Base-by-base conservation (phyloP, 1,140 invertebrate genomes). In the Drosophila fuyamai region DNA sequence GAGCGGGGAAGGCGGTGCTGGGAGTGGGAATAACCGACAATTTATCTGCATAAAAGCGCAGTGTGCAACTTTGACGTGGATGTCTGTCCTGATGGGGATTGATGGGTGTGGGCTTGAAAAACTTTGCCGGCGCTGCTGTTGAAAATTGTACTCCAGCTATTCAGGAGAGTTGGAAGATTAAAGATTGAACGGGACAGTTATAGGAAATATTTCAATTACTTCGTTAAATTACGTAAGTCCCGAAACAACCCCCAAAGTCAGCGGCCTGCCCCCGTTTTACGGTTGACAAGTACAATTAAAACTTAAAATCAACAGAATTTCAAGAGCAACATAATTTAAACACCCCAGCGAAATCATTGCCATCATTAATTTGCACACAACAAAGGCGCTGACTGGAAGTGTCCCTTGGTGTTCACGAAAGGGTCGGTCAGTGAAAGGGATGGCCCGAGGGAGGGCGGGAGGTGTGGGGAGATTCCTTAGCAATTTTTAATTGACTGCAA, bases 21-120 rank as follows among this genome's bases (percentile, higher is more conserved):
- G 29, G 23, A n/a, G 46, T 58, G 32, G 56, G 36, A 40, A 58
- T 88, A 88, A 84, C 84, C 84, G 85, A 84, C 84, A 88, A 88
- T 88, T 88, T 88, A 88, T 88, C 84, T 88, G 85, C 84, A 88
- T 88, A 88, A 88, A 88, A 88, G 85, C 84, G 84, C 85, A 88
- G 84, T 89, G 80, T 84, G 85, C 80, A 88, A 88, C 80, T 88
- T 89, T 88, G 79, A 88, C 76, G 84, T 76, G 62, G 51, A 59
- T 63, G 84, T 77, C 80, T 63, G 84, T 74, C 80, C 65, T 88
- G 72, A 60, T 76, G 60, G 76, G 83, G 84, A 80, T 88, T 89
- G 84, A 88, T 88, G 83, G 80, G 80, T 61, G 80, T 60, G 74
- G 74, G 75, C 65, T 71, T 41, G 48, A 29, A 71, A 67, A 89